Conservation (phyloP, 53 echinoderm and acorn worm species). For the Zoroaster sp. region DNA sequence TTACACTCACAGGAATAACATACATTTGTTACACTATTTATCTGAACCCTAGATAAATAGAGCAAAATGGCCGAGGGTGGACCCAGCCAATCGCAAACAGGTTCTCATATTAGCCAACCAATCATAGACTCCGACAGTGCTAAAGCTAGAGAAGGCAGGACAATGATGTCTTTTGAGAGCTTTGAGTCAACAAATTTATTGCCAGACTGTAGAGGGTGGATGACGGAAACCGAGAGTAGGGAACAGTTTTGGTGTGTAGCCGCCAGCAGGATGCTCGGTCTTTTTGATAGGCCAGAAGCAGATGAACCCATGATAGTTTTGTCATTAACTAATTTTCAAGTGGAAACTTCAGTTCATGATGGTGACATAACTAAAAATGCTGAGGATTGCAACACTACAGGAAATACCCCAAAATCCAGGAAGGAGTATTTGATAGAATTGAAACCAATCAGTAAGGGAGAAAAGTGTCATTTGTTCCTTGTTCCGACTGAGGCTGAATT, state of each 20-base stretch:
- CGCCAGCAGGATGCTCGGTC: conserved; percentile 28
- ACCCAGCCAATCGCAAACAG: neutral
- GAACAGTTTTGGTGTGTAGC: conserved; percentile 32
- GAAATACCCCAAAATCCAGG: neutral
- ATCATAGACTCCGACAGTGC: neutral
- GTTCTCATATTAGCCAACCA: neutral
- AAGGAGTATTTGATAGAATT: neutral
- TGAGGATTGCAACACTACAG: neutral
- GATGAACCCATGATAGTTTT: conserved; percentile 5
- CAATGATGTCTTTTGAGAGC: conserved; percentile 21
- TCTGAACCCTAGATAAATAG: neutral
- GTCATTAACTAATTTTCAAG: neutral
- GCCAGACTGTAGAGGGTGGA: conserved; percentile 23
- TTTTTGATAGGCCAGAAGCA: conserved; percentile 9
- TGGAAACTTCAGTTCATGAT: neutral
- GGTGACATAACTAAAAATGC: neutral
- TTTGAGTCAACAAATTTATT: conserved; percentile 24
- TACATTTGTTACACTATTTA: neutral
- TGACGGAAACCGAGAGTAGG: neutral
- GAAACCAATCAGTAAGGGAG: neutral
- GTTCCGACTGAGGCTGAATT: conserved; percentile 17
- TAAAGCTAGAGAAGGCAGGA: neutral
- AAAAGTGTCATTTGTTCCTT: neutral
- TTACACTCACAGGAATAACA: neutral
- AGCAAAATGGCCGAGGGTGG: conserved; percentile 14